Conservation (phyloP, 2,113 vertebrate genomes). For the Dipodomys merriami region DNA sequence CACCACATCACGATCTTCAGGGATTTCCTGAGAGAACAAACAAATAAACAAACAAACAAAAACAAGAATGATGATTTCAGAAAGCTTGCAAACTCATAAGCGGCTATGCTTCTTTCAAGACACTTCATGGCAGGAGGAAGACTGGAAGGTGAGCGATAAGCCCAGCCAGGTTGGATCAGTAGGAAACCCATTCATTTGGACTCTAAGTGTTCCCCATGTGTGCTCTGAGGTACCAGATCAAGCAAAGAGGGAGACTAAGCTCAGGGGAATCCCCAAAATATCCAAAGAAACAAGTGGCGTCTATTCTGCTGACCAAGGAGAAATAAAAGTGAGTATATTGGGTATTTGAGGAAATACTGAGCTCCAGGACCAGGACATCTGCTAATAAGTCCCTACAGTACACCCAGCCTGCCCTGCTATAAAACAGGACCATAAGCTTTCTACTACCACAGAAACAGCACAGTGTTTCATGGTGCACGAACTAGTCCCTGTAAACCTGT, state of each 20-base stretch:
- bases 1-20: background rate
- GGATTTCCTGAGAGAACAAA: conserved; percentile 19
- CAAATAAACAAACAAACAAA: background rate
- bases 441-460: no score
- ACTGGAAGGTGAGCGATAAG: background rate
- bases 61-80: background rate
- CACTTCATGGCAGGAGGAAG: background rate
- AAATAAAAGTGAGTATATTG: no score
- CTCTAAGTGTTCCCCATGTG: background rate
- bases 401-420: no score
- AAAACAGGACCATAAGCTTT: no score
- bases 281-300: no score
- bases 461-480: no score
- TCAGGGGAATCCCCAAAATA: background rate
- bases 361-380: no score
- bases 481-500: no score
- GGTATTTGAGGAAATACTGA: no score
- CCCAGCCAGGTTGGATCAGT: background rate
- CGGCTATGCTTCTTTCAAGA: background rate
- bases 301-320: no score
- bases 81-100: background rate
- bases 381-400: no score
- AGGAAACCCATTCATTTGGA: background rate
- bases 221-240: no score
- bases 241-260: background rate